Conservation (phyloP, 2,888 invertebrate species). For the Germaria angustata region DNA sequence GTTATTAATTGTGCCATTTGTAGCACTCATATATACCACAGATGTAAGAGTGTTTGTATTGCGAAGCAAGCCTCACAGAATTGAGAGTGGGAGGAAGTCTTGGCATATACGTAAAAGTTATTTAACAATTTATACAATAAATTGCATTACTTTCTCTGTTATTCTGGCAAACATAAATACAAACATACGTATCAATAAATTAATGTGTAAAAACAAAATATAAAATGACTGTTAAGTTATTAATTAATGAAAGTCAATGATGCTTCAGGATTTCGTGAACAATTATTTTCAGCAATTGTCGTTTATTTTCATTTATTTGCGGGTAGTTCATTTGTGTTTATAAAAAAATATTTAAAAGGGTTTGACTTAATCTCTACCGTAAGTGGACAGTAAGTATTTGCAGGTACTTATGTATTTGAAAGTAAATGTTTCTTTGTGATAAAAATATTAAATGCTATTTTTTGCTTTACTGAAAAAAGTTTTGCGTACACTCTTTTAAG, state of each 20-base stretch:
- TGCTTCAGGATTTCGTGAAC: conserved; percentile 52
- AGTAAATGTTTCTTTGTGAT: too few relatives aligned
- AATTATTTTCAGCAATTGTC: conserved; percentile 43
- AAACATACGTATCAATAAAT: conserved; percentile 7
- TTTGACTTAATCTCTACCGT: neutral
- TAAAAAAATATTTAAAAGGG: neutral
- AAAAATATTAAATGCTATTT: too few relatives aligned
- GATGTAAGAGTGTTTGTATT: neutral
- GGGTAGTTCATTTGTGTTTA: neutral
- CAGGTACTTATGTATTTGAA: too few relatives aligned
- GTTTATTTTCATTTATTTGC: neutral
- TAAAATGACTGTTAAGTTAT: conserved; percentile 12
- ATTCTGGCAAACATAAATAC: neutral
- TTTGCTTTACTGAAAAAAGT: too few relatives aligned
- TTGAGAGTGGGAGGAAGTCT: neutral
- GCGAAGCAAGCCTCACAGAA: neutral
- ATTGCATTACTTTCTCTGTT: neutral
- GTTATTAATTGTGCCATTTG: conserved; percentile 63
- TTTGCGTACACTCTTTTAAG: too few relatives aligned
- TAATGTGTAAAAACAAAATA: conserved; percentile 19
- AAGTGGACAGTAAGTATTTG: neutral
- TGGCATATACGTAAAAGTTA: neutral
- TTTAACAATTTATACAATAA: conserved; percentile 22
- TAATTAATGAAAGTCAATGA: conserved; percentile 60
- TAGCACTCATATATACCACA: conserved; percentile 44